Percentiles rank a stretch among this genome's conserved stretches.
These are phyloP conservation scores for Proisotoma minuta DNA, from an alignment of 2,888 invertebrate species.

Conservation along the genomic window DNA sequence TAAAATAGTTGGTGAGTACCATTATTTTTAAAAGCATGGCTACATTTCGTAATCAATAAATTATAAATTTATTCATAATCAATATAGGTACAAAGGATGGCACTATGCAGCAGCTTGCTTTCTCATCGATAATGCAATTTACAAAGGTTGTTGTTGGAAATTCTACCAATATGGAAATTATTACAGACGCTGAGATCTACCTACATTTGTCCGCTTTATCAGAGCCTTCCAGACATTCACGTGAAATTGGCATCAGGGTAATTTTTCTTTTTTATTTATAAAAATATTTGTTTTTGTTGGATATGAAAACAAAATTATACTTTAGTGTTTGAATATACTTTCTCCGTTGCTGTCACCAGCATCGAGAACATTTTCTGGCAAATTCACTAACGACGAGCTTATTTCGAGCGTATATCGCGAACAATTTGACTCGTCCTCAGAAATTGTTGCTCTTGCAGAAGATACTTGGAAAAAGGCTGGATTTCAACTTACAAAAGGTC, in stretches of 20 bases:
- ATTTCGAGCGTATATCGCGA: constrained; percentile 31
- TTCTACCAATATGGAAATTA: constrained; percentile 47
- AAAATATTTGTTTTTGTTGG: not conserved
- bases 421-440: constrained; percentile 34
- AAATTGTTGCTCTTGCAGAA: constrained; percentile 34
- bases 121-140: constrained; percentile 73
- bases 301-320: not conserved
- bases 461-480: constrained; percentile 24
- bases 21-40: constrained; percentile 1
- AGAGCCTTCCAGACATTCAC: constrained; percentile 63
- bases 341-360: not conserved
- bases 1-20: constrained; percentile 64
- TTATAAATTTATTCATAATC: not conserved
- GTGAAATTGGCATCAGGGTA: constrained; percentile 69
- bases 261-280: constrained; percentile 8
- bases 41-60: not conserved
- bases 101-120: constrained; percentile 70
- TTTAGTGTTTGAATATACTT: constrained; percentile 23
- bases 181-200: constrained; percentile 66
- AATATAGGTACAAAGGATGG: constrained; percentile 61
- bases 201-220: constrained; percentile 73
- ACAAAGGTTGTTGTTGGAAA: constrained; percentile 60
- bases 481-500: constrained; percentile 12
- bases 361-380: not conserved
- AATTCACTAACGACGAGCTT: constrained; percentile 5